These are phyloP conservation scores for Chloroceryle inda DNA, from an alignment of 2,797 vertebrate species.

Conservation along the genomic window DNA sequence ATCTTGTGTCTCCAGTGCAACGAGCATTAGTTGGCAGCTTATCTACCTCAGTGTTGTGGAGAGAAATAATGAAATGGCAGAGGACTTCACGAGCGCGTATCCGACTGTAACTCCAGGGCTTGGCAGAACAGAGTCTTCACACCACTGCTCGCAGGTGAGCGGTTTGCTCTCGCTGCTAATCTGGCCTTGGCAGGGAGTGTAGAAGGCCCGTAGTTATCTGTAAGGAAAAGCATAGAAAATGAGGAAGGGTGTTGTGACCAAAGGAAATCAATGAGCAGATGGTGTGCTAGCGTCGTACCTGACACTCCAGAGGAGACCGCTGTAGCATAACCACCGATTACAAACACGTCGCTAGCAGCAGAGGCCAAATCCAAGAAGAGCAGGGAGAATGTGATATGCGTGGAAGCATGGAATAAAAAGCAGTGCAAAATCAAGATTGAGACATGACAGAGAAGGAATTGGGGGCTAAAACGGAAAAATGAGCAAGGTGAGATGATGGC, in stretches of 20 bases:
- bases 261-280: conserved; percentile 62
- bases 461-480: neutral
- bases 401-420: neutral
- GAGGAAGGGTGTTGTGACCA: conserved; percentile 29
- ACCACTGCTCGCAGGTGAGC: neutral
- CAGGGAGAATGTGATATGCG: neutral
- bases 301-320: conserved; percentile 36
- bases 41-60: neutral
- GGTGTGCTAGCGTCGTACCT: conserved; percentile 44
- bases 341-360: neutral
- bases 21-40: conserved; percentile 11
- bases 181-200: neutral
- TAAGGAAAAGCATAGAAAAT: neutral
- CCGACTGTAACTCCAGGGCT: neutral
- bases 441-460: neutral
- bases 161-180: neutral
- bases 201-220: neutral
- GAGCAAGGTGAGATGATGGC: neutral
- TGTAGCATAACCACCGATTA: neutral
- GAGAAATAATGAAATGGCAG: conserved; percentile 33
- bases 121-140: neutral
- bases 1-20: neutral
- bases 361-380: neutral
- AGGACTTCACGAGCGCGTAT: neutral
- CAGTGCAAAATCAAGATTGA: neutral